phyloP scores from a whole-genome alignment of 2,797 vertebrate species.

The Benthosema pterotum region DNA sequence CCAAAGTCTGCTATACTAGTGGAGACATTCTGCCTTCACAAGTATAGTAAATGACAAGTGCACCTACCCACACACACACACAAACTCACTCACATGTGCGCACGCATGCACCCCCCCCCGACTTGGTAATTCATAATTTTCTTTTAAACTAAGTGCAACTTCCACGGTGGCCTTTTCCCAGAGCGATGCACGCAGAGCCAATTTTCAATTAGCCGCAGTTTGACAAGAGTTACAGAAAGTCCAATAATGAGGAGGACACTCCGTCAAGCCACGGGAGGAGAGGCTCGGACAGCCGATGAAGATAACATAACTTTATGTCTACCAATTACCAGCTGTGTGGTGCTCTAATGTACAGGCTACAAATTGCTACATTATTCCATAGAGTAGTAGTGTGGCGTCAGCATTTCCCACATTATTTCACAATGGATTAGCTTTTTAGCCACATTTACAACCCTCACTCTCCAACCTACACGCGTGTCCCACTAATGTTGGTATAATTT shows the following conservation, averaged over 20 bases:
- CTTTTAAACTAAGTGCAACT: constrained; percentile 45
- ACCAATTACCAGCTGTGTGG: background rate
- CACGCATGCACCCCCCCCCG: constrained; percentile 27
- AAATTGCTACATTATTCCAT: background rate
- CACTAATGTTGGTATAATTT: constrained; percentile 12
- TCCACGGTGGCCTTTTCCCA: constrained; percentile 54
- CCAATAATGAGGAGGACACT: constrained; percentile 15
- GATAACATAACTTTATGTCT: background rate
- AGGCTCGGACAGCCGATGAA: background rate
- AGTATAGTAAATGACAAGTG: background rate
- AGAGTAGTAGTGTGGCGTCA: background rate
- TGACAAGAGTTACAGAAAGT: constrained; percentile 45
- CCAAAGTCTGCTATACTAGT: too few species aligned
- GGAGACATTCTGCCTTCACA: too few species aligned
- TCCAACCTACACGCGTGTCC: constrained; percentile 24
- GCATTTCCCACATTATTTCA: background rate
- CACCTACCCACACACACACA: constrained; percentile 22
- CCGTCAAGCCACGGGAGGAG: background rate
- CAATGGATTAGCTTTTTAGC: background rate
- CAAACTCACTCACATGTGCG: background rate
- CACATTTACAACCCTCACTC: constrained; percentile 34
- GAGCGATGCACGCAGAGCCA: constrained; percentile 52
- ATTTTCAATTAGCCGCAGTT: constrained; percentile 55
- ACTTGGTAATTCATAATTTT: constrained; percentile 60
- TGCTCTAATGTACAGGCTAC: constrained; percentile 1